These are phyloP conservation scores for Blera fallax DNA, from an alignment of 2,888 invertebrate genomes.

Conservation along the genomic window DNA sequence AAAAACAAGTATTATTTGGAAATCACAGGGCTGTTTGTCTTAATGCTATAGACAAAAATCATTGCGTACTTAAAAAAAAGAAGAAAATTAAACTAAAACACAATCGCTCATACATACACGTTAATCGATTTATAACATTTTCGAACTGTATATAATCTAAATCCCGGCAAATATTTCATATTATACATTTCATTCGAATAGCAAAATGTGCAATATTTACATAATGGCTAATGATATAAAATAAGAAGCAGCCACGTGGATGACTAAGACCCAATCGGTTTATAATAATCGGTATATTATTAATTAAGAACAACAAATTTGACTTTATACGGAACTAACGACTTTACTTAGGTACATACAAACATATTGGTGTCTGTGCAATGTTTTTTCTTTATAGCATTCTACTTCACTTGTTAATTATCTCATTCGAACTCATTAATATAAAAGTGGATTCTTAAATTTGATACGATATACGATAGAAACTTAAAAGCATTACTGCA, in stretches of 20 bases:
- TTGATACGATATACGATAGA: conserved; percentile 28
- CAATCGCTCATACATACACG: conserved; percentile 14
- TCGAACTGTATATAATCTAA: conserved; percentile 37
- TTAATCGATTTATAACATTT: conserved; percentile 15
- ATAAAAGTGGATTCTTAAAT: neutral
- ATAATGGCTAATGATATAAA: neutral
- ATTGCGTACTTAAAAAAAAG: conserved; percentile 17
- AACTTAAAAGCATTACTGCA: conserved; percentile 24
- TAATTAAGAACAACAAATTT: neutral
- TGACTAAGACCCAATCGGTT: neutral
- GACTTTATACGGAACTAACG: neutral
- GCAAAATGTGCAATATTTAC: neutral
- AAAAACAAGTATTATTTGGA: conserved; percentile 38
- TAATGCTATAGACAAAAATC: conserved; percentile 39
- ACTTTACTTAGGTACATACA: too few species aligned
- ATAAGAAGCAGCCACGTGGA: neutral
- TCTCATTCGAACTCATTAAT: conserved; percentile 38
- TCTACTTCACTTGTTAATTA: conserved; percentile 42
- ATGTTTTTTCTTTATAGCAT: conserved; percentile 26
- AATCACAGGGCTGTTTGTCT: conserved; percentile 54
- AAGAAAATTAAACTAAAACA: neutral
- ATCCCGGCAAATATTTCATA: neutral
- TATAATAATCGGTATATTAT: neutral
- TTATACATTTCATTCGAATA: conserved; percentile 6
- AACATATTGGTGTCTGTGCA: neutral